A percentile compares a stretch with the other conserved stretches of the same genome.
These are phyloP conservation scores for Eulemur mongoz DNA, from an alignment of 2,797 vertebrate species.

Conservation along the genomic window DNA sequence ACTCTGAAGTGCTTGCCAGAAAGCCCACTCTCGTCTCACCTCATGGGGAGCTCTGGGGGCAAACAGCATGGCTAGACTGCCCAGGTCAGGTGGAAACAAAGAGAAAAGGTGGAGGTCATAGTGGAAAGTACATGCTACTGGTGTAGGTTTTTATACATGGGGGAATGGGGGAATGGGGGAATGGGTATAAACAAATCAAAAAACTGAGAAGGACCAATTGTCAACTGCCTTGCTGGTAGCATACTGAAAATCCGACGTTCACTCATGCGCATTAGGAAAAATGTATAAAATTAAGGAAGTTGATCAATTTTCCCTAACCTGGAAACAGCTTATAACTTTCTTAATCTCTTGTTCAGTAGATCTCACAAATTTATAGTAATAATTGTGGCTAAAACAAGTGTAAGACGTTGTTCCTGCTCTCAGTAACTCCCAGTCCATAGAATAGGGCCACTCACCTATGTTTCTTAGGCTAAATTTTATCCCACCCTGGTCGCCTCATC, in stretches of 20 bases:
- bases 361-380: background rate
- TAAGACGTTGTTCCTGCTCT: background rate
- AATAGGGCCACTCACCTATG: background rate
- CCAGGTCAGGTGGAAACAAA: background rate
- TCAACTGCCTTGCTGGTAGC: background rate
- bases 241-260: background rate
- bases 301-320: background rate
- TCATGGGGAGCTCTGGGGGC: background rate
- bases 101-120: background rate
- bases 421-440: too few species aligned
- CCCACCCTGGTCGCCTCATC: background rate
- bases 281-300: background rate
- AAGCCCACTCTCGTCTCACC: background rate
- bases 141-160: background rate
- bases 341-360: background rate
- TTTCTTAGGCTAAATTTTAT: background rate
- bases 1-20: background rate
- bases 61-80: background rate
- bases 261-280: background rate
- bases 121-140: background rate
- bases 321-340: background rate
- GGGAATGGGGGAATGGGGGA: too few species aligned
- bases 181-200: background rate
- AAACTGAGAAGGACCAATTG: background rate
- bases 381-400: background rate